phyloP scores from a whole-genome alignment of 1,140 invertebrate species.

The Lethrus apterus region DNA sequence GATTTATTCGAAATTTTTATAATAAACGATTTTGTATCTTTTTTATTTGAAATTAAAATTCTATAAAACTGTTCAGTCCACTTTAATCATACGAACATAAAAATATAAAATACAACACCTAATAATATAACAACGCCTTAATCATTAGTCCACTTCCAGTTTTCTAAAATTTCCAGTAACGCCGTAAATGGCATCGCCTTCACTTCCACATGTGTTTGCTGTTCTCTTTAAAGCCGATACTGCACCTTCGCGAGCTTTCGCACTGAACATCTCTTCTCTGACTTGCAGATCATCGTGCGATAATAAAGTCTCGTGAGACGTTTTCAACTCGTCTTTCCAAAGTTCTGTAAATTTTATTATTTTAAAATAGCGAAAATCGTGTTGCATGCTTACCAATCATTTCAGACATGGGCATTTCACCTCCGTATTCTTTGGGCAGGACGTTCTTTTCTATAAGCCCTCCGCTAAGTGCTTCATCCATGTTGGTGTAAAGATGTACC shows the following conservation, averaged over 20 bases:
- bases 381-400: slow-evolving; percentile 72
- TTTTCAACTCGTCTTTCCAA: slow-evolving; percentile 46
- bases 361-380: neutral
- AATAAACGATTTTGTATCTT: no score
- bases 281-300: slow-evolving; percentile 50
- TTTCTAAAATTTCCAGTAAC: slow-evolving; percentile 70
- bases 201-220: slow-evolving; percentile 48
- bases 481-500: slow-evolving; percentile 58
- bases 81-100: neutral
- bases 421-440: slow-evolving; percentile 75
- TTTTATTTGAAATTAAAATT: no score
- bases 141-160: slow-evolving; percentile 64
- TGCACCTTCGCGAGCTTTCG: slow-evolving; percentile 57
- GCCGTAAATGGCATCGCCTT: slow-evolving; percentile 57
- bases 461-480: slow-evolving; percentile 49
- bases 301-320: slow-evolving; percentile 41
- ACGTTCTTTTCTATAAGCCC: slow-evolving; percentile 55
- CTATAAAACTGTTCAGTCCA: no score
- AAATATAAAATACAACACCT: neutral
- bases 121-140: neutral
- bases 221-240: slow-evolving; percentile 56
- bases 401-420: slow-evolving; percentile 68
- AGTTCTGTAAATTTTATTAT: slow-evolving; percentile 31
- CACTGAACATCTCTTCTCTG: slow-evolving; percentile 36
- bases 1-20: no score